Evolutionary conservation across 2,888 invertebrate species (phyloP).

Genomic region (Eilema griseolum): DNA sequence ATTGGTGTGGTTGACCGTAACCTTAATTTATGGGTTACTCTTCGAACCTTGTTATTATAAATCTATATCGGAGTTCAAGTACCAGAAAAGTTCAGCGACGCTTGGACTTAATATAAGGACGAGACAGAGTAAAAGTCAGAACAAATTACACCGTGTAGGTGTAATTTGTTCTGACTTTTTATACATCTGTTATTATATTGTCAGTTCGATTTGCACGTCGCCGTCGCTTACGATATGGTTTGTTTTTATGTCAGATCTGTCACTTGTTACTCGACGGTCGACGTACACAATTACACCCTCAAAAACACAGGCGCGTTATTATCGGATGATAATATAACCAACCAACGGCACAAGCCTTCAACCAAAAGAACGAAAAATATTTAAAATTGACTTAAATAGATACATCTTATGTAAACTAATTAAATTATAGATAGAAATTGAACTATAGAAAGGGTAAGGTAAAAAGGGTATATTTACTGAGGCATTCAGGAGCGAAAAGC

Average conservation of each 20-base stretch:
- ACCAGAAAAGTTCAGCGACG: neutral
- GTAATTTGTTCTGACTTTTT: neutral
- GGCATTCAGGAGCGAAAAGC: too few relatives aligned
- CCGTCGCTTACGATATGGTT: neutral
- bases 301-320: too few relatives aligned
- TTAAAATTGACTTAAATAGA: too few relatives aligned
- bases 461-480: neutral
- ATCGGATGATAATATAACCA: too few relatives aligned
- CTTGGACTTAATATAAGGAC: neutral
- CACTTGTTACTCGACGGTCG: too few relatives aligned
- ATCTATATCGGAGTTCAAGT: neutral
- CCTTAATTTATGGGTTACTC: neutral
- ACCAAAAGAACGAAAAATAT: too few relatives aligned
- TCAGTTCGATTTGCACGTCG: neutral
- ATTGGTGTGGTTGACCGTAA: neutral
- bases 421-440: too few relatives aligned
- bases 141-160: too few relatives aligned
- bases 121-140: slow-evolving; percentile 3
- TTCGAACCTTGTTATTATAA: neutral
- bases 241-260: too few relatives aligned
- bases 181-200: neutral
- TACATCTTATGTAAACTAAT: too few relatives aligned
- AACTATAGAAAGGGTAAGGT: neutral
- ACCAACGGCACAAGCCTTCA: too few relatives aligned
- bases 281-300: too few relatives aligned